Evolutionary conservation across 2,888 invertebrate genomes (phyloP), one percentile per base, ranked within the genome.

Genomic region (Idaea straminata): DNA sequence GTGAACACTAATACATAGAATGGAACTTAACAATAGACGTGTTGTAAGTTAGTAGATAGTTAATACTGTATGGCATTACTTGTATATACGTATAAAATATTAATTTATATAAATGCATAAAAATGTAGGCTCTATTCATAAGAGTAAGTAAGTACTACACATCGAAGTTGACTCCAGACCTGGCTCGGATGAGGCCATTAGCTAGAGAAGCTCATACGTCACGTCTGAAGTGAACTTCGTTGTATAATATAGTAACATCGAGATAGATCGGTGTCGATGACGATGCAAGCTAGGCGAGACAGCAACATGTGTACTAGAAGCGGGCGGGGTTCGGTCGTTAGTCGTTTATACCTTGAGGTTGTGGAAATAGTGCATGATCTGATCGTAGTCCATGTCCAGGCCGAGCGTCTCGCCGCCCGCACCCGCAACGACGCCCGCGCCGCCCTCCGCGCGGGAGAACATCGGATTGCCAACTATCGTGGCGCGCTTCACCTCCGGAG

Each of bases 341-440:
- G 80, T 75, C 77, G 74, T 72, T 87, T 92, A 91, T 94, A 98
- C 98, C 95, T 99, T 99, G 85, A 99, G 95, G 94, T 98, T 98
- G 94, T 98, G 98, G 94, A 99, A 99, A 93, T 99, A 98, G 88
- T 98, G 97, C 97, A 98, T 97, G 89, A 99, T 97, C 94, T 98
- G 98, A 88, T 98, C 98, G 92, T 99, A 99, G 92, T 98, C 98
- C 98, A 99, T 97, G 84, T 97, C 97, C 73, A 97, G 94, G 87
- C 97, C 97, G 76, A 97, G 92, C 62, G 95, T 96, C 74, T 95
- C 88, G 77, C 94, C 69, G 91, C 93, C 73, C 88, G 87, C 73
- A 71, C 72, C 71, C 68, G 84, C 35, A 38, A 83, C 64, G 87
- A 88, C 72, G 84, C 70, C 86, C 84, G 89, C 61, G 69, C 84